Evolutionary conservation across 2,888 invertebrate genomes (phyloP).

Genomic region (Lypha dubia): DNA sequence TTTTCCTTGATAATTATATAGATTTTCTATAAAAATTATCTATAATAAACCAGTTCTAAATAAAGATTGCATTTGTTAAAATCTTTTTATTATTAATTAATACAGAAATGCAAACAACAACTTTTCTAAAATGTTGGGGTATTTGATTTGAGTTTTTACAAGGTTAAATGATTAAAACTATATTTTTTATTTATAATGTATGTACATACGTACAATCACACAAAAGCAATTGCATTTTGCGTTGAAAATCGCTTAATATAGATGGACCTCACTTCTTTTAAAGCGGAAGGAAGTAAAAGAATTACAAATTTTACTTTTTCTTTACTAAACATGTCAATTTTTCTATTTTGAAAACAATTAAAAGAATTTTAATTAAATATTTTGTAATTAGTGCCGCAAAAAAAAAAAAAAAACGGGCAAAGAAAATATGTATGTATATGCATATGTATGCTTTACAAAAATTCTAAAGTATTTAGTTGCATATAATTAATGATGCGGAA

Average conservation of each 20-base stretch:
- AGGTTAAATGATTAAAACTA: constrained; percentile 25
- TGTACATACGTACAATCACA: not conserved
- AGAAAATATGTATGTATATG: not conserved
- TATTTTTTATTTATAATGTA: not conserved
- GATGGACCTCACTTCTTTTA: not conserved
- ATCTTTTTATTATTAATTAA: no score
- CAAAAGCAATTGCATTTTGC: constrained; percentile 9
- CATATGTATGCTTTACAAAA: not conserved
- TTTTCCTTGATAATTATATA: no score
- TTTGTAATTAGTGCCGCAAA: constrained; percentile 38
- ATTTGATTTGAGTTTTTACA: not conserved
- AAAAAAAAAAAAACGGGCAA: not conserved
- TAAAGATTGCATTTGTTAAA: no score
- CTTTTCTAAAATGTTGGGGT: not conserved
- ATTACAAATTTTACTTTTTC: constrained; percentile 4
- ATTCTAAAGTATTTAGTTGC: not conserved
- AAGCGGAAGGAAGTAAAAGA: constrained; percentile 64
- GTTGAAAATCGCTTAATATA: not conserved
- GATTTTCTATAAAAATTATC: no score
- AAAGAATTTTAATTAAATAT: constrained; percentile 30
- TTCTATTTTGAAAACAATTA: constrained; percentile 49
- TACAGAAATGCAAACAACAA: not conserved
- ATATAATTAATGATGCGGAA: constrained; percentile 62
- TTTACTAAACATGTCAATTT: constrained; percentile 33
- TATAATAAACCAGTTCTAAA: no score